Percentiles rank a stretch among this genome's conserved stretches.
phyloP scores from a whole-genome alignment of 2,797 vertebrate genomes.

The Pelochelys cantorii region DNA sequence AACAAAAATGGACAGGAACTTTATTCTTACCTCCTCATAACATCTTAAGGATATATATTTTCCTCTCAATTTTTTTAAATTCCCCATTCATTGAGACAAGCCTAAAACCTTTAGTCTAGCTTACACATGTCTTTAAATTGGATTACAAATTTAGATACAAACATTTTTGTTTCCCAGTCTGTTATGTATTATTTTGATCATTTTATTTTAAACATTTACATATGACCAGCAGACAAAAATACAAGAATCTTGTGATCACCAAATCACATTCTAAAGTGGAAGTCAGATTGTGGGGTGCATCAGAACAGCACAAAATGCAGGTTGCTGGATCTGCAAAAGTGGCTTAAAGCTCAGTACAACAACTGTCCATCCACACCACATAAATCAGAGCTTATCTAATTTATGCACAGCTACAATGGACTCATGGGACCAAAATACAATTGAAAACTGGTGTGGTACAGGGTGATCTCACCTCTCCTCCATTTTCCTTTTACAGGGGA shows the following conservation, averaged over 20 bases:
- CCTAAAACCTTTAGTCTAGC: not conserved
- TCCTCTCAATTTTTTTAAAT: not conserved
- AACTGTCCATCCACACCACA: fast-evolving
- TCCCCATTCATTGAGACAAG: not conserved
- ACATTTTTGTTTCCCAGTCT: not conserved
- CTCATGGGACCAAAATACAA: not conserved
- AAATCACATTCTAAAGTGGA: not conserved
- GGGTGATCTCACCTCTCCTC: not conserved
- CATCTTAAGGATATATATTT: not conserved
- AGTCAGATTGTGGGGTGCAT: not conserved
- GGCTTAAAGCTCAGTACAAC: not conserved
- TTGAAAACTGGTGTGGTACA: not conserved
- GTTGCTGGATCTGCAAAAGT: not conserved
- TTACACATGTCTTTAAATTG: not conserved
- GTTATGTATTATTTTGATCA: not conserved
- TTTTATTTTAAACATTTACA: slow-evolving; percentile 13
- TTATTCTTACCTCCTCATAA: not conserved
- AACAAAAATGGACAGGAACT: not conserved
- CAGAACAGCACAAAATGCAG: not conserved
- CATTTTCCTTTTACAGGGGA: not conserved
- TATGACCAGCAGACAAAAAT: not conserved
- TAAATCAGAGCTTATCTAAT: not conserved
- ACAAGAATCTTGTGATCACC: not conserved
- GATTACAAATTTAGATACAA: not conserved
- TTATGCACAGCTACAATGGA: not conserved